phyloP scores from a whole-genome alignment of 2,888 invertebrate genomes.

The Spisula solida region DNA sequence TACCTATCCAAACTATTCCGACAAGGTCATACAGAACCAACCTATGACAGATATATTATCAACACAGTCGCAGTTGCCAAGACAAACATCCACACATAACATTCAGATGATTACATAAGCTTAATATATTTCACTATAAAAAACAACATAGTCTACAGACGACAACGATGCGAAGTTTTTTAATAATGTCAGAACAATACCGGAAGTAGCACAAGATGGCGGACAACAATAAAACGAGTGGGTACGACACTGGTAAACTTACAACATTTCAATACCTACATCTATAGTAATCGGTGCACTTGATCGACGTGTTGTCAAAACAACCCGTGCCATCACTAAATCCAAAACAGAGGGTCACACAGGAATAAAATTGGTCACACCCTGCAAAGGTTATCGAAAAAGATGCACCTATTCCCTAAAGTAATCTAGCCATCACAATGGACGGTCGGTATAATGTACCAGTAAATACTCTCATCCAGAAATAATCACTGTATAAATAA shows the following conservation, averaged over 20 bases:
- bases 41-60: background rate
- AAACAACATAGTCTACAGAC: background rate
- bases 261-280: slow-evolving; percentile 50
- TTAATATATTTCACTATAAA: background rate
- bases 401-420: background rate
- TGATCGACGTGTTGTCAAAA: slow-evolving; percentile 43
- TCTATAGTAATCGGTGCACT: slow-evolving; percentile 60
- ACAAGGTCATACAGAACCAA: background rate
- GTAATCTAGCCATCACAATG: background rate
- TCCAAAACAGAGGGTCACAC: slow-evolving; percentile 13
- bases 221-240: slow-evolving; percentile 8
- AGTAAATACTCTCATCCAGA: background rate
- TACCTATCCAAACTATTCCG: background rate
- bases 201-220: slow-evolving; percentile 20
- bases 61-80: slow-evolving; percentile 1
- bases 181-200: background rate
- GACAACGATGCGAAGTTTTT: background rate
- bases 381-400: slow-evolving; percentile 24
- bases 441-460: background rate
- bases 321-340: slow-evolving; percentile 27
- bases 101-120: slow-evolving; percentile 6
- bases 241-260: background rate
- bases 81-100: background rate
- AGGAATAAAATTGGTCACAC: background rate
- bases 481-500: slow-evolving; percentile 47